phyloP scores from a whole-genome alignment of 92 coral and sea anemone genomes.

The Epizoanthus scotinus region DNA sequence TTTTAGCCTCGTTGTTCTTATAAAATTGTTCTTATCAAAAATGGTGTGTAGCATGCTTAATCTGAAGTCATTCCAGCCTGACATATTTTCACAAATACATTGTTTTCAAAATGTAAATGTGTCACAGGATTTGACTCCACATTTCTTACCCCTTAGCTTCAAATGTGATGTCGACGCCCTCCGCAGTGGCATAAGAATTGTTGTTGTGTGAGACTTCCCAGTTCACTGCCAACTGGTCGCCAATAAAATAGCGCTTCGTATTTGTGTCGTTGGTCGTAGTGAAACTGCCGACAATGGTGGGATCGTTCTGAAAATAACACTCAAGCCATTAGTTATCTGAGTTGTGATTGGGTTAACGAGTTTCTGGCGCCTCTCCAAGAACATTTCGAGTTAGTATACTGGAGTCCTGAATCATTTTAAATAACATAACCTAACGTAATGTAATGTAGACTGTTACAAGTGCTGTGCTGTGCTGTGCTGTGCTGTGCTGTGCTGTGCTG shows the following conservation, averaged over 20 bases:
- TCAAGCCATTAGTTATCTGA: not conserved
- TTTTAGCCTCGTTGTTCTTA: too few relatives aligned
- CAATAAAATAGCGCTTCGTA: slow-evolving; percentile 68
- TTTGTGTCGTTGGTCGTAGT: slow-evolving; percentile 69
- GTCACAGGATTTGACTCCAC: too few relatives aligned
- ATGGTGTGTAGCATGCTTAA: too few relatives aligned
- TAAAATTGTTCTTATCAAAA: too few relatives aligned
- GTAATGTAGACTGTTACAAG: too few relatives aligned
- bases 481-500: too few relatives aligned
- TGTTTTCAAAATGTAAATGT: too few relatives aligned
- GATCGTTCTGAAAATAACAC: slow-evolving; percentile 49
- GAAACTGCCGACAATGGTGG: slow-evolving; percentile 65
- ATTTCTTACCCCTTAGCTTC: slow-evolving; percentile 38
- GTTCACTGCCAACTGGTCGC: slow-evolving; percentile 61
- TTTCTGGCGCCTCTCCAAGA: not conserved
- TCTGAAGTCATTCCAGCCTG: too few relatives aligned
- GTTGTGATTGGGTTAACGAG: not conserved
- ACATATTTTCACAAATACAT: too few relatives aligned
- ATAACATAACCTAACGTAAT: not conserved
- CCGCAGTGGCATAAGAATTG: slow-evolving; percentile 82
- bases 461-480: too few relatives aligned
- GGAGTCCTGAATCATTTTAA: not conserved
- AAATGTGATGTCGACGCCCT: slow-evolving; percentile 51
- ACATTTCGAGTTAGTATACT: not conserved
- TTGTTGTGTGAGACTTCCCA: slow-evolving; percentile 77